A percentile compares a stretch with the other conserved stretches of the same genome.
These are phyloP conservation scores for Isotomurus palustris DNA, from an alignment of 2,888 invertebrate species.

Conservation along the genomic window DNA sequence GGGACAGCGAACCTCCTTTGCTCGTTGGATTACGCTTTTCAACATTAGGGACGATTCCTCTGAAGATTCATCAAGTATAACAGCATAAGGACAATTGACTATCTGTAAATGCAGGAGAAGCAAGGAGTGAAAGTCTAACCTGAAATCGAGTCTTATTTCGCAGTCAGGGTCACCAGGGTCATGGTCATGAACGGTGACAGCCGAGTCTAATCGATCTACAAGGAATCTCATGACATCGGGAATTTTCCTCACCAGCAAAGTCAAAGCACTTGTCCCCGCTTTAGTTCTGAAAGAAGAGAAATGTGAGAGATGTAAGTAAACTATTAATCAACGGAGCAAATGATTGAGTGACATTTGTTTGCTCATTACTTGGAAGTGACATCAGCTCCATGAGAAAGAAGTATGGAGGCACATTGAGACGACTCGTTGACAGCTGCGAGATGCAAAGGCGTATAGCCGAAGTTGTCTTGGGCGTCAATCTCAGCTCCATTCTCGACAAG, in stretches of 20 bases:
- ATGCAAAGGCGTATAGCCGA: slow-evolving; percentile 55
- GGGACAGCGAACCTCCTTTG: not conserved
- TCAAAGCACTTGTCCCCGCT: slow-evolving; percentile 78
- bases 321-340: not conserved
- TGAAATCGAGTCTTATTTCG: slow-evolving; percentile 66
- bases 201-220: slow-evolving; percentile 70
- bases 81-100: too few species aligned
- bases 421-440: slow-evolving; percentile 79
- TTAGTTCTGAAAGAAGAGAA: slow-evolving; percentile 59
- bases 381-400: slow-evolving; percentile 80
- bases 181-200: slow-evolving; percentile 73
- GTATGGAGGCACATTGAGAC: slow-evolving; percentile 75
- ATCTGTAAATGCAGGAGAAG: not conserved
- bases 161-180: slow-evolving; percentile 82
- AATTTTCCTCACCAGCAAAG: slow-evolving; percentile 79
- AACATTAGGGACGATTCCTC: slow-evolving; percentile 14
- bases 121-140: slow-evolving; percentile 12
- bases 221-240: slow-evolving; percentile 79
- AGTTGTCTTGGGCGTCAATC: slow-evolving; percentile 57
- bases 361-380: slow-evolving; percentile 61
- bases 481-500: slow-evolving; percentile 51
- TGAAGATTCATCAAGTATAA: too few species aligned
- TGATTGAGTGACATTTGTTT: not conserved
- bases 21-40: not conserved
- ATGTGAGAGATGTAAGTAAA: not conserved